phyloP scores from a whole-genome alignment of 2,797 vertebrate genomes.

The Characodon lateralis region DNA sequence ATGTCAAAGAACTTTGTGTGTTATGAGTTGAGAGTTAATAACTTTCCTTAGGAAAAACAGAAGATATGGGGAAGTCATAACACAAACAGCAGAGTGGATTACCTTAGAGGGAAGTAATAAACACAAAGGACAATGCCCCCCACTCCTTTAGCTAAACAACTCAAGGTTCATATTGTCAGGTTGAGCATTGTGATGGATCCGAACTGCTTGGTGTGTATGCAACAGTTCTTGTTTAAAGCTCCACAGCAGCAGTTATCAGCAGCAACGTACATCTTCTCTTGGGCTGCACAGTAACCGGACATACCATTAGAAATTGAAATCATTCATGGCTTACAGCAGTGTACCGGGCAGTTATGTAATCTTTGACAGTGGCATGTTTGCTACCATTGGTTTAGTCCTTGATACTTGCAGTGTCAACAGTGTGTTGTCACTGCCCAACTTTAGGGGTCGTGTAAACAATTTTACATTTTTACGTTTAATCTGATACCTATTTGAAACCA shows the following conservation, averaged over 20 bases:
- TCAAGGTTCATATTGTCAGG: constrained; percentile 29
- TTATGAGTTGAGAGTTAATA: constrained; percentile 46
- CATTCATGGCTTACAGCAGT: neutral
- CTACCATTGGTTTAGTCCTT: neutral
- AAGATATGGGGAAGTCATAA: constrained; percentile 20
- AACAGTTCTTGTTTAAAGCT: neutral
- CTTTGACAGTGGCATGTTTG: neutral
- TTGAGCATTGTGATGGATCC: constrained; percentile 7
- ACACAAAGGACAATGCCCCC: neutral
- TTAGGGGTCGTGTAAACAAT: neutral
- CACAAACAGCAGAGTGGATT: constrained; percentile 42
- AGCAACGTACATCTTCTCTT: constrained; percentile 3
- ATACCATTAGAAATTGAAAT: neutral
- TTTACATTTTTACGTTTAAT: neutral
- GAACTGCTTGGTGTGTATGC: neutral
- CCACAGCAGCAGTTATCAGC: neutral
- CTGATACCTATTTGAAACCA: neutral
- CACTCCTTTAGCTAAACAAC: constrained; percentile 12
- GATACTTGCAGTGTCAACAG: neutral
- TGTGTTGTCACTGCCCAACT: neutral
- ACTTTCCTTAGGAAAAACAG: constrained; percentile 3
- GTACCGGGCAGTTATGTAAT: neutral
- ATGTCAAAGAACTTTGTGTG: constrained; percentile 13
- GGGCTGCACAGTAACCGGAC: neutral
- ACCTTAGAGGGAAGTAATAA: constrained; percentile 9